Base-by-base conservation (phyloP, 2,888 invertebrate species). In the Galerucella nymphaeae region DNA sequence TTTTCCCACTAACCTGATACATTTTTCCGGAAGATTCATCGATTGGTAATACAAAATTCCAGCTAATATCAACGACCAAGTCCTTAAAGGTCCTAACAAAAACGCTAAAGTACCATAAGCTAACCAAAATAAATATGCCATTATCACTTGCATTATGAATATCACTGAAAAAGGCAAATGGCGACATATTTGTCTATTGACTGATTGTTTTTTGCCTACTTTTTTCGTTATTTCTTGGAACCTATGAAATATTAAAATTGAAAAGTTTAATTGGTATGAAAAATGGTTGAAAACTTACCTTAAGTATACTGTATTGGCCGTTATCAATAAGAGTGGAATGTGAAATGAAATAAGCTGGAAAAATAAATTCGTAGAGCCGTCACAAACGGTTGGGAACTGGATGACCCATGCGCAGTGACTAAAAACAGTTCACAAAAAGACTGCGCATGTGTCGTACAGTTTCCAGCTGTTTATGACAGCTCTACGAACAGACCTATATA, bases 21-120 rank as follows among this genome's bases (percentile, higher is more conserved):
- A 90, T 73, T 89, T 88, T 70, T 89, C 88, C 1, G 92, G 91
- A 81, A 93, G 87, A 69, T 87, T 88, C 77, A 90, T 83, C 10
- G 90, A 89, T 80, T 90, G 90, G 83, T 91, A 90, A 92, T 93
- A 94, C 72, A 94, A 83, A 73, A 90, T 82, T 63, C 91, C 81
- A 73, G 93, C 93, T 75, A 95, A 85, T 63, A 92, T 82, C 66
- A 95, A 88, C 68, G 94, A 93, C 93, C 95, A 96, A 0, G 94
- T 93, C 79, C 95, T 88, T 64, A 96, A 86, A 0, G 95, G 95
- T 65, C 95, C 94, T 75, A 95, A 87, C 68, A 95, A 77, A 75
- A 94, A 90, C 0, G 95, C 93, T 83, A 93, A 84, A 1, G 91
- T 92, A 11, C 95, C 95, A 86, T 96, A 95, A 16, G 94, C 93